These are phyloP conservation scores for Anarsia innoxiella DNA, from an alignment of 2,888 invertebrate genomes.

Conservation along the genomic window DNA sequence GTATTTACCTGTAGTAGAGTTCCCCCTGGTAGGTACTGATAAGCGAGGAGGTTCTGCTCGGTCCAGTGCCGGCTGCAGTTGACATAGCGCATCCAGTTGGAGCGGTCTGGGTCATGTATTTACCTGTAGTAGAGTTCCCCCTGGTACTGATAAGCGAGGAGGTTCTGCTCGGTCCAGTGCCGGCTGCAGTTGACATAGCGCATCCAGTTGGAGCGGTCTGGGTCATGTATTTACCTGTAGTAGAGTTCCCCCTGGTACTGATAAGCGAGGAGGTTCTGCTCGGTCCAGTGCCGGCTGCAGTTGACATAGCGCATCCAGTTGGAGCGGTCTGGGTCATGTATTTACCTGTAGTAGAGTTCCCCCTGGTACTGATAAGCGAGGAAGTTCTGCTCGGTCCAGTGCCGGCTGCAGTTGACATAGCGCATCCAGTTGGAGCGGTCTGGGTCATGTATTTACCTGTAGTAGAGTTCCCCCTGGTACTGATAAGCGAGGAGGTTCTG, in stretches of 20 bases:
- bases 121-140: conserved; percentile 71
- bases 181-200: conserved; percentile 74
- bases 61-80: conserved; percentile 66
- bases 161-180: conserved; percentile 68
- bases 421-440: conserved; percentile 72
- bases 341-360: conserved; percentile 66
- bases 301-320: conserved; percentile 77
- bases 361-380: conserved; percentile 73
- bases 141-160: conserved; percentile 72
- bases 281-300: conserved; percentile 61
- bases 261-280: conserved; percentile 75
- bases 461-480: conserved; percentile 69
- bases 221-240: conserved; percentile 48
- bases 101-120: conserved; percentile 25
- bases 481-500: conserved; percentile 76
- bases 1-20: conserved; percentile 63
- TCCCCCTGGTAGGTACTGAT: conserved; percentile 70
- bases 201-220: conserved; percentile 69
- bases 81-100: conserved; percentile 76
- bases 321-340: conserved; percentile 40
- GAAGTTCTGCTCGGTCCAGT: conserved; percentile 70
- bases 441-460: conserved; percentile 41
- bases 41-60: conserved; percentile 75
- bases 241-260: conserved; percentile 72
- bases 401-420: conserved; percentile 71